phyloP scores from a whole-genome alignment of 2,113 vertebrate genomes.

The Heliornis fulica region DNA sequence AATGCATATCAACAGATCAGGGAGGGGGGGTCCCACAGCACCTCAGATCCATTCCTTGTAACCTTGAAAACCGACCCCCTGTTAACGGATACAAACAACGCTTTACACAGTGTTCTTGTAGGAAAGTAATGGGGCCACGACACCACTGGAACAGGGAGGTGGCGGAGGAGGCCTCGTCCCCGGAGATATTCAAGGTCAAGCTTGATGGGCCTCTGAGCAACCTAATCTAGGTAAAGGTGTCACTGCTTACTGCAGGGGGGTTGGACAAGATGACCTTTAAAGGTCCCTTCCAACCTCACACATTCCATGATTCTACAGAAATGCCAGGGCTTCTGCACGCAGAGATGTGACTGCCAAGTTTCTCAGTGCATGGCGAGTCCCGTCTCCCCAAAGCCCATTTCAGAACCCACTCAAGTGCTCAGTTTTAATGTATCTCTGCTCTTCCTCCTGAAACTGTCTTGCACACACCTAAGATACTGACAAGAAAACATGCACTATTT shows the following conservation, averaged over 20 bases:
- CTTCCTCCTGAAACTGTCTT: neutral
- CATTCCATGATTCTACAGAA: no score
- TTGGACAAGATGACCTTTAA: no score
- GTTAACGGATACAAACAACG: neutral
- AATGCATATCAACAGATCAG: neutral
- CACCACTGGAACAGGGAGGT: no score
- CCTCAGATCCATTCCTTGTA: fast-evolving
- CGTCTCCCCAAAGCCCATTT: neutral
- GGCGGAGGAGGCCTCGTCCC: no score
- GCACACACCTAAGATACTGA: neutral
- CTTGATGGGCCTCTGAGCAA: no score
- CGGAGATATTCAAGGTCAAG: no score
- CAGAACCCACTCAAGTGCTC: neutral
- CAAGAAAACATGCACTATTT: slow-evolving; percentile 36
- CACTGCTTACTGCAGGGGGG: no score
- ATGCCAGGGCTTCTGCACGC: fast-evolving
- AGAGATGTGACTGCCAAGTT: fast-evolving
- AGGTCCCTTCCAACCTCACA: no score
- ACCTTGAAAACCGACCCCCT: neutral
- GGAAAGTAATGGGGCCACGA: neutral
- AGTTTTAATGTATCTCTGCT: neutral
- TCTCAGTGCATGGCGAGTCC: no score
- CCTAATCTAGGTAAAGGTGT: no score
- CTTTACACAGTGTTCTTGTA: neutral
- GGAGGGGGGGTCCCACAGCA: neutral